These are phyloP conservation scores for Camponotus pennsylvanicus DNA, from an alignment of 1,140 invertebrate genomes.

Conservation along the genomic window DNA sequence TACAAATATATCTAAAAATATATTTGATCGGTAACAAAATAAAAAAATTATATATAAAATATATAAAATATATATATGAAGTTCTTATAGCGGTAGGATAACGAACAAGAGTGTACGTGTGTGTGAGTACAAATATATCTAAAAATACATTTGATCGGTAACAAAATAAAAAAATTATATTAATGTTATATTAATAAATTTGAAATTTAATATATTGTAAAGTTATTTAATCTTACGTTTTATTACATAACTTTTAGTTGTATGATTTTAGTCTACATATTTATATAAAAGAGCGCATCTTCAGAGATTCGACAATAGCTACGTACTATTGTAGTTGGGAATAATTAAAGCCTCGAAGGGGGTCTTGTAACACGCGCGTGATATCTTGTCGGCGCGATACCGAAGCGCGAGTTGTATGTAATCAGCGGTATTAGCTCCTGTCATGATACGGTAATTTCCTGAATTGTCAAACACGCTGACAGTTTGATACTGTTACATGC, in stretches of 20 bases:
- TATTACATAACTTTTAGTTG: background rate
- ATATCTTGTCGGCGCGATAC: conserved; percentile 69
- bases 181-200: background rate
- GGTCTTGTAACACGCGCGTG: conserved; percentile 69
- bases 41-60: no score
- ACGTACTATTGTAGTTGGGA: conserved; percentile 35
- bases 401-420: conserved; percentile 66
- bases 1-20: background rate
- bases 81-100: background rate
- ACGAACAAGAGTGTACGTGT: background rate
- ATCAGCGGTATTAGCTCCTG: conserved; percentile 67
- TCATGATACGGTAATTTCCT: conserved; percentile 71
- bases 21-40: background rate
- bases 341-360: conserved; percentile 62
- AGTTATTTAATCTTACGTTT: background rate
- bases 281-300: background rate
- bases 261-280: background rate
- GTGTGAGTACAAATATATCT: background rate
- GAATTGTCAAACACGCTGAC: conserved; percentile 67
- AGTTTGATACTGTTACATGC: conserved; percentile 51
- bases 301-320: conserved; percentile 12
- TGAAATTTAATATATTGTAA: background rate
- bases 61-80: no score
- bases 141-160: background rate
- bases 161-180: no score